Evolutionary conservation across 2,888 invertebrate genomes (phyloP), one percentile per base, ranked within the genome.

Genomic region (Patella ulyssiponensis): DNA sequence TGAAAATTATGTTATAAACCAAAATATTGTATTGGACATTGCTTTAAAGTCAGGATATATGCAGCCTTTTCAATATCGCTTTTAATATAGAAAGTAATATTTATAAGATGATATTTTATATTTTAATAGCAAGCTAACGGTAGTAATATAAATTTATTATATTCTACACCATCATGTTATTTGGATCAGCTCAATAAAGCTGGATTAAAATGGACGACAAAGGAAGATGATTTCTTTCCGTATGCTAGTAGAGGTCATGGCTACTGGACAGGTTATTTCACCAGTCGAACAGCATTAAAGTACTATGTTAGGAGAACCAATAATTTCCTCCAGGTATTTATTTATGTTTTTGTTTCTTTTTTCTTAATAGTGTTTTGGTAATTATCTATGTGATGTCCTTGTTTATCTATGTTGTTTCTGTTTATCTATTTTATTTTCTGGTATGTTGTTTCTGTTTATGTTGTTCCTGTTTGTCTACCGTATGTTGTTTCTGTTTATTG

Each of bases 181-280:
- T 86, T 92, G 54, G 88, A 92, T 58, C 91, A 90, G 5, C 79
- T 92, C 51, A 87, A 92, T 85, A 94, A 96, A 77, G 93, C 94
- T 0, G 93, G 94, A 15, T 92, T 94, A 14, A 94, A 94, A 0
- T 94, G 96, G 93, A 97, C 92, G 1, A 87, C 88, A 0, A 91
- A 92, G 81, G 77, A 78, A 2, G 91, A 91, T 77, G 92, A 92
- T 77, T 92, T 92, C 84, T 92, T 92, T 81, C 92, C 92, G 1
- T 92, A 93, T 79, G 96, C 97, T 1, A 95, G 95, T 75, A 95
- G 96, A 89, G 94, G 95, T 0, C 95, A 97, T 87, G 93, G 96
- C 0, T 99, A 95, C 89, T 99, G 98, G 99, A 97, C 98, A 0
- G 99, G 98, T 23, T 94, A 92, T 85, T 93, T 92, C 87, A 92